These are phyloP conservation scores for Myodes glareolus DNA, from an alignment of 2,113 vertebrate genomes.

Conservation along the genomic window DNA sequence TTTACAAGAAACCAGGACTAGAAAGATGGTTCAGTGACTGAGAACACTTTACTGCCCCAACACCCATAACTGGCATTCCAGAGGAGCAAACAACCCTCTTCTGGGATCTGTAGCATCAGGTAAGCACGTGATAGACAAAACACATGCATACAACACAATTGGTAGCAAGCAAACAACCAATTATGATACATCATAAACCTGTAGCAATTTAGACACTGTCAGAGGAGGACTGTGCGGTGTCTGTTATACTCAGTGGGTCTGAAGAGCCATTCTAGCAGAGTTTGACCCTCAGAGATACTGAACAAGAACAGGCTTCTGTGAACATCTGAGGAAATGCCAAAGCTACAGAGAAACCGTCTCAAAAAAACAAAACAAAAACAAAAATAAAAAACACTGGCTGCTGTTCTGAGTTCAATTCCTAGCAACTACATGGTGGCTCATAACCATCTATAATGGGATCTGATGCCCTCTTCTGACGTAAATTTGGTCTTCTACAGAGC, in stretches of 20 bases:
- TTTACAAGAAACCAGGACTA: not conserved
- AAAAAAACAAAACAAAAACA: no score
- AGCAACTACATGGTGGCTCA: not conserved
- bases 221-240: not conserved
- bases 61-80: not conserved
- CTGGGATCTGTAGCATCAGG: not conserved
- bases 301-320: not conserved
- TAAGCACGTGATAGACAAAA: not conserved
- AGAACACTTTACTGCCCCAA: not conserved
- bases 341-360: no score
- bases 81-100: not conserved
- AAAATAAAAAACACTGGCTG: not conserved
- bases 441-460: not conserved
- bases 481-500: not conserved
- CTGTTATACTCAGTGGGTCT: not conserved
- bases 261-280: not conserved
- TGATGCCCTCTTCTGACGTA: not conserved
- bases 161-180: not conserved
- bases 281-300: not conserved
- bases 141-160: not conserved
- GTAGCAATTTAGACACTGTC: not conserved
- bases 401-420: no score
- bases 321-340: conserved; percentile 32
- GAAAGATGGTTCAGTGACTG: not conserved
- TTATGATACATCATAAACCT: not conserved